Evolutionary conservation across 2,888 invertebrate species (phyloP).

Genomic region (Nymphalis urticae): DNA sequence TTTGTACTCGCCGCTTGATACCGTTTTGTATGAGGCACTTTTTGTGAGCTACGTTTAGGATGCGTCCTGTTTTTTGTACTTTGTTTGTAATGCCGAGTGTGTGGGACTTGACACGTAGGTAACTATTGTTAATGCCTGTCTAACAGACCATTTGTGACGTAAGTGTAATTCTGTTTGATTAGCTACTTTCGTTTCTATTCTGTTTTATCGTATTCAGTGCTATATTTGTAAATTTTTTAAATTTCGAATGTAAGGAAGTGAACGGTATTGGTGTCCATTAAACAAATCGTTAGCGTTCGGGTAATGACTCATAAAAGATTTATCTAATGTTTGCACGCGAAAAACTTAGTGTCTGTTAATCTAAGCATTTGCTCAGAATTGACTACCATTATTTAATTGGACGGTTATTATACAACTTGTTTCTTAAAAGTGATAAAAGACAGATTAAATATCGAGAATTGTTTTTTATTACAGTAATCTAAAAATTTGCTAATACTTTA

Average conservation of each 20-base stretch:
- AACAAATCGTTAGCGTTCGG: constrained; percentile 62
- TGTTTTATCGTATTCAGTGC: not conserved
- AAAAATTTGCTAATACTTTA: constrained; percentile 30
- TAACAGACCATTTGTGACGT: constrained; percentile 47
- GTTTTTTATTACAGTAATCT: constrained; percentile 29
- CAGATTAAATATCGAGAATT: constrained; percentile 36
- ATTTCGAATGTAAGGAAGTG: constrained; percentile 50
- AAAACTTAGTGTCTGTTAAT: constrained; percentile 62
- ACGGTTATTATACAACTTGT: constrained; percentile 55
- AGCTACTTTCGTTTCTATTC: constrained; percentile 10
- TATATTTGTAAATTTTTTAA: not conserved
- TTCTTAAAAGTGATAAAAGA: constrained; percentile 54
- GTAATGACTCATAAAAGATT: constrained; percentile 62
- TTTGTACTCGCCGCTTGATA: constrained; percentile 73
- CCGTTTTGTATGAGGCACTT: constrained; percentile 72
- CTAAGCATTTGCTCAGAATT: constrained; percentile 64
- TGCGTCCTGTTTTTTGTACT: constrained; percentile 73
- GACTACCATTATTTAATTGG: constrained; percentile 58
- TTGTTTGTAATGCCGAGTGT: constrained; percentile 79
- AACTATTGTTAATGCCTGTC: constrained; percentile 74
- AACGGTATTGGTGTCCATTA: constrained; percentile 56
- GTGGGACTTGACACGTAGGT: constrained; percentile 80
- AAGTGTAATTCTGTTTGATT: constrained; percentile 49
- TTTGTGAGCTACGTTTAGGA: constrained; percentile 75
- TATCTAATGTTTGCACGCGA: constrained; percentile 73